phyloP scores from a whole-genome alignment of 2,797 vertebrate species.

The Bradypus variegatus region DNA sequence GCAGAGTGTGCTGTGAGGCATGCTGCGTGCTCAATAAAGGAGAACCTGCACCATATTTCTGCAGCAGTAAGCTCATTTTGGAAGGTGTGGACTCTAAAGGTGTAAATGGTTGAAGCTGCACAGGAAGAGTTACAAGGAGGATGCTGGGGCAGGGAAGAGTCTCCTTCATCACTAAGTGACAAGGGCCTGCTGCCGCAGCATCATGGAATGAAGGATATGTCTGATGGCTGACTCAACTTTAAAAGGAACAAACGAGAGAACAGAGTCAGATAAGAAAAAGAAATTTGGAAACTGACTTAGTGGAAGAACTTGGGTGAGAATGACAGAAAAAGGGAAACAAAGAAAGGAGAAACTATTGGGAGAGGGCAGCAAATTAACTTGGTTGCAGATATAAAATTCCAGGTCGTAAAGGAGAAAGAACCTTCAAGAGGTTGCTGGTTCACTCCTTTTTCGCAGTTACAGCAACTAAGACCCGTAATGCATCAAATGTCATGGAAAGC shows the following conservation, averaged over 20 bases:
- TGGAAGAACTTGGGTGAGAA: not conserved
- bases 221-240: too few species aligned
- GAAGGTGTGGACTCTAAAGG: not conserved
- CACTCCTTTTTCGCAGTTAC: not conserved
- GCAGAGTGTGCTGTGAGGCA: too few species aligned
- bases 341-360: not conserved
- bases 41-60: not conserved
- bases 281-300: not conserved
- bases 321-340: not conserved
- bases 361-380: not conserved
- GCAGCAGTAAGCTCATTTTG: too few species aligned
- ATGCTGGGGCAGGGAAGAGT: too few species aligned
- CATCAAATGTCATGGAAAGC: not conserved
- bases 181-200: too few species aligned
- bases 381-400: not conserved
- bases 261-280: not conserved
- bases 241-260: not conserved
- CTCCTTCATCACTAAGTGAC: too few species aligned
- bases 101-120: not conserved
- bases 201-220: too few species aligned
- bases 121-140: not conserved
- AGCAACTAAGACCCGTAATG: not conserved
- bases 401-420: not conserved
- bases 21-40: not conserved
- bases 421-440: not conserved